These are phyloP conservation scores for Bombycilla garrulus DNA, from an alignment of 2,113 vertebrate genomes.

Conservation along the genomic window DNA sequence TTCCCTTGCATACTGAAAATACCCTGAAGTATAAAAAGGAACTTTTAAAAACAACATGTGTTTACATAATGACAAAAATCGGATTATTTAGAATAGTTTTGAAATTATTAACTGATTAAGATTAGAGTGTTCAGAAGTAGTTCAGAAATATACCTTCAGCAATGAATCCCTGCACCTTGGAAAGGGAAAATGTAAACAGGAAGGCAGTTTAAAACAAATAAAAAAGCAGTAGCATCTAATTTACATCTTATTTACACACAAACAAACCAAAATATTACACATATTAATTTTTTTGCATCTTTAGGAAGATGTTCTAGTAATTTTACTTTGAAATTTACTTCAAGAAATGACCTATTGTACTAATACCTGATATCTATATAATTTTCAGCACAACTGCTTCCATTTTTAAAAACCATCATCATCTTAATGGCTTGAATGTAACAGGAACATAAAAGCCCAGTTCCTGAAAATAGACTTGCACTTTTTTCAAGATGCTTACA, in stretches of 20 bases:
- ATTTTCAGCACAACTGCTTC: background rate
- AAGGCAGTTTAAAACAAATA: background rate
- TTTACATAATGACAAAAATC: conserved; percentile 1
- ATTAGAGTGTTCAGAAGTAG: background rate
- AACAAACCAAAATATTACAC: background rate
- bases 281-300: background rate
- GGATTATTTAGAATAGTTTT: background rate
- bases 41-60: background rate
- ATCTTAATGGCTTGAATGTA: background rate
- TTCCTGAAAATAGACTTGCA: background rate
- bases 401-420: background rate
- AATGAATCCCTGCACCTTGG: background rate
- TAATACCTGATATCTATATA: background rate
- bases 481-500: background rate
- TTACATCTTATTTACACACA: background rate
- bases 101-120: background rate
- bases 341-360: background rate
- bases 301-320: background rate
- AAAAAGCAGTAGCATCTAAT: background rate
- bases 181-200: background rate
- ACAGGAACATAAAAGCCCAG: background rate
- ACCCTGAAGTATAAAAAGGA: background rate
- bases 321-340: background rate
- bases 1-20: background rate
- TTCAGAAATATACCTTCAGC: background rate